A percentile compares a stretch with the other conserved stretches of the same genome.
phyloP scores from a whole-genome alignment of 1,140 invertebrate genomes.

The Drosophila novamexicana region DNA sequence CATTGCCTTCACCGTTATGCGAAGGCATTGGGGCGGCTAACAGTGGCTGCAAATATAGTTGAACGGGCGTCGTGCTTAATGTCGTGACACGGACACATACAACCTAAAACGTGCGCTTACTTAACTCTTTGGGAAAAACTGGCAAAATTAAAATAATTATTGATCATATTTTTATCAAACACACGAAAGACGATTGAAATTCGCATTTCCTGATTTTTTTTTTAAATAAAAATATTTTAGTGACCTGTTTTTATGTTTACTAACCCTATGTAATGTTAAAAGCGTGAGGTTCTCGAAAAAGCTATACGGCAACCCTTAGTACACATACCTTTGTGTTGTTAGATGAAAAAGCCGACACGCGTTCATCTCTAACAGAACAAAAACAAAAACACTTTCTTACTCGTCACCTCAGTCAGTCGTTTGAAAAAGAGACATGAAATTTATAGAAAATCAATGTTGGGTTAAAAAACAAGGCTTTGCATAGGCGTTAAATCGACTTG shows the following conservation, averaged over 20 bases:
- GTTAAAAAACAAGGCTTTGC: constrained; percentile 6
- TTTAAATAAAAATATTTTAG: no score
- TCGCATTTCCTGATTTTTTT: no score
- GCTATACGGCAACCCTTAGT: no score
- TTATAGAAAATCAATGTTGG: constrained; percentile 49
- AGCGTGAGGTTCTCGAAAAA: no score
- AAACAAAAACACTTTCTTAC: constrained; percentile 3
- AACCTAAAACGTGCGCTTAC: background rate
- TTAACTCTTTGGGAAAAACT: no score
- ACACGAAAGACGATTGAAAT: no score
- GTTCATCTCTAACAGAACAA: background rate
- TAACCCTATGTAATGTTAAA: no score
- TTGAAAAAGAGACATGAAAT: constrained; percentile 25
- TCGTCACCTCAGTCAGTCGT: constrained; percentile 2
- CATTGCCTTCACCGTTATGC: constrained; percentile 51
- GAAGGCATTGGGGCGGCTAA: constrained; percentile 3
- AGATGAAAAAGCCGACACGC: no score
- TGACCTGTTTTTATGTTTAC: no score
- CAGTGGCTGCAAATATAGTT: constrained; percentile 35
- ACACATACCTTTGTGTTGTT: no score
- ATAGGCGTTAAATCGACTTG: constrained; percentile 12
- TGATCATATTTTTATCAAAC: no score
- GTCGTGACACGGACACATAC: background rate
- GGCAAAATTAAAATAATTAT: background rate
- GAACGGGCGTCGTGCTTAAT: background rate